Base-by-base conservation (phyloP, 2,113 vertebrate species). In the Pteronura brasiliensis region DNA sequence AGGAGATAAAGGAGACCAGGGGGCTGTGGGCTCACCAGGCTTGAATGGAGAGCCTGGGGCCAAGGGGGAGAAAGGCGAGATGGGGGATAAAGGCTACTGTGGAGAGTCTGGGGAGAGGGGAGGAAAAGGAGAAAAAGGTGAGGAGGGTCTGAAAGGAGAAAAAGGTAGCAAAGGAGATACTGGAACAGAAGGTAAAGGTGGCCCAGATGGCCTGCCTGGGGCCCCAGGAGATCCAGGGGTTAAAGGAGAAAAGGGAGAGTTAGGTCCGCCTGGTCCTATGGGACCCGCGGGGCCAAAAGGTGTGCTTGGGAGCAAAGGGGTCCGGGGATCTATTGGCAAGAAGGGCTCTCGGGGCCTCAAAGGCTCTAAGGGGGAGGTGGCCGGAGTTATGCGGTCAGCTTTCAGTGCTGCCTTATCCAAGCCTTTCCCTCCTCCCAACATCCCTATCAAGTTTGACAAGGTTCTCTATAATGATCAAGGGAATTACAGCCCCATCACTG, bases 391-490 rank as follows among this genome's bases (percentile, higher is more conserved):
- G 1, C 98, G 98, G n/a, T 99, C 99, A 0, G 99, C 99, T 3
- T 99, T 99, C 98, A 99, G 99, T 1, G 99, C 99, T 0, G 99
- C 99, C 25, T 98, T 99, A n/a, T 99, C 99, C 39, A 99, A 99
- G 95, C 99, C 99, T 34, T 99, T 99, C 97, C 99, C 99, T 15
- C 99, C 99, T 0, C 99, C 99, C 7, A 99, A 99, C 47, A 98
- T 98, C 61, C 99, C 99, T 1, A 99, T 99, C 57, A 98, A 99
- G 69, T 99, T 99, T 1, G 99, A 99, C 98, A 99, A 99, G 98
- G 96, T 99, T 88, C 98, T 99, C 96, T 99, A 99, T 98, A 99
- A 99, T 0, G 99, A 99, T 25, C 99, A 99, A 72, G 98, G 98
- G 82, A 98, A 99, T 69, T 99, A 99, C 36, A 99, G 99, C 61